These are phyloP conservation scores for Shinisaurus crocodilurus DNA, from an alignment of 2,113 vertebrate genomes.

Conservation along the genomic window DNA sequence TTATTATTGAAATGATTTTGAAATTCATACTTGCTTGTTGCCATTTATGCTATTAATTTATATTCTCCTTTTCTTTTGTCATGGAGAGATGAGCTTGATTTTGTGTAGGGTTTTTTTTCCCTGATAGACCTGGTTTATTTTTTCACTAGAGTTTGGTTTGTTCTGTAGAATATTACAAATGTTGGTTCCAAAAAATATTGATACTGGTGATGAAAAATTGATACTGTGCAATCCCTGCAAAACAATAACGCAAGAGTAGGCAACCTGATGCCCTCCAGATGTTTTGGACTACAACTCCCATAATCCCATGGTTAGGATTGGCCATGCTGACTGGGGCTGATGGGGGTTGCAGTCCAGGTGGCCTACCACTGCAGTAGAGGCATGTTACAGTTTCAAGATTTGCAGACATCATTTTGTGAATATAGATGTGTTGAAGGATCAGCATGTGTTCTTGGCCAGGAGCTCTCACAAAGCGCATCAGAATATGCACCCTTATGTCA, in stretches of 20 bases:
- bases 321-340: too few species aligned
- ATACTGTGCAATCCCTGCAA: background rate
- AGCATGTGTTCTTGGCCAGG: background rate
- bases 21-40: constrained; percentile 39
- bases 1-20: constrained; percentile 37
- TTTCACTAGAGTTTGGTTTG: background rate
- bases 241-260: too few species aligned
- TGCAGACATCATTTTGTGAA: background rate
- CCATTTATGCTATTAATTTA: background rate
- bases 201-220: background rate
- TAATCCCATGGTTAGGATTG: background rate
- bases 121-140: background rate
- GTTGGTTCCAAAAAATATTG: background rate
- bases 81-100: background rate
- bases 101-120: background rate
- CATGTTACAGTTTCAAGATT: background rate
- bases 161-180: background rate
- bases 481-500: too few species aligned
- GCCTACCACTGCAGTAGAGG: background rate
- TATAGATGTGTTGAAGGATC: background rate
- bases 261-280: too few species aligned
- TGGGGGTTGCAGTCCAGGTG: too few species aligned
- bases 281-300: too few species aligned
- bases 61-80: background rate
- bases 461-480: background rate